These are phyloP conservation scores for Aphelinus atriplicis DNA, from an alignment of 1,140 invertebrate species.

Conservation along the genomic window DNA sequence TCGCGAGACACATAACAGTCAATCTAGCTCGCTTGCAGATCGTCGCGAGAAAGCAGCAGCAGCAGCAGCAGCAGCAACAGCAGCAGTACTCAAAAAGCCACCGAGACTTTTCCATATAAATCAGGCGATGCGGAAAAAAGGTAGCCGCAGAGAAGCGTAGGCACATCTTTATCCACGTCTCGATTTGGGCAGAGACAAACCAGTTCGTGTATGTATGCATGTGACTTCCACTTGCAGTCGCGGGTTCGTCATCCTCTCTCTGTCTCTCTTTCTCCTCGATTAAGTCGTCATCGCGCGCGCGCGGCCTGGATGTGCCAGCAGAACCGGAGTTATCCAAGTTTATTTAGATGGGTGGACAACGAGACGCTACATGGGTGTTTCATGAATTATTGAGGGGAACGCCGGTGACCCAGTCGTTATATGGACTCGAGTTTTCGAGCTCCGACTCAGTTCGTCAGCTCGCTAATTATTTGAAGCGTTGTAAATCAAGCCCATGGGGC, in stretches of 20 bases:
- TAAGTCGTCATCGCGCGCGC: slow-evolving; percentile 28
- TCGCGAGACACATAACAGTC: neutral
- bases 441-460: too few relatives aligned
- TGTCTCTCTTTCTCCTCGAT: slow-evolving; percentile 3
- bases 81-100: slow-evolving; percentile 1
- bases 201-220: slow-evolving; percentile 9
- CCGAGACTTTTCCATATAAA: slow-evolving; percentile 15
- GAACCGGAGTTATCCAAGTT: slow-evolving; percentile 7
- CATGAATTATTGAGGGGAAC: slow-evolving; percentile 8
- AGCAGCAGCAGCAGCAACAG: too few relatives aligned
- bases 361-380: neutral
- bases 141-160: neutral
- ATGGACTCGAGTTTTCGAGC: neutral
- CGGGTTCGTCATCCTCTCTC: slow-evolving; percentile 12
- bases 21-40: neutral
- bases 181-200: slow-evolving; percentile 25
- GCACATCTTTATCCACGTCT: slow-evolving; percentile 15
- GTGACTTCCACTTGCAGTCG: neutral
- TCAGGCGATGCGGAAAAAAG: neutral
- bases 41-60: neutral
- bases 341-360: neutral
- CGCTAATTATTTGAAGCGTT: neutral
- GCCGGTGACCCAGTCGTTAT: neutral
- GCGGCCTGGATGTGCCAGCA: neutral
- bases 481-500: neutral